These are phyloP conservation scores for Hypsopygia costalis DNA, from an alignment of 2,888 invertebrate genomes.

Conservation along the genomic window DNA sequence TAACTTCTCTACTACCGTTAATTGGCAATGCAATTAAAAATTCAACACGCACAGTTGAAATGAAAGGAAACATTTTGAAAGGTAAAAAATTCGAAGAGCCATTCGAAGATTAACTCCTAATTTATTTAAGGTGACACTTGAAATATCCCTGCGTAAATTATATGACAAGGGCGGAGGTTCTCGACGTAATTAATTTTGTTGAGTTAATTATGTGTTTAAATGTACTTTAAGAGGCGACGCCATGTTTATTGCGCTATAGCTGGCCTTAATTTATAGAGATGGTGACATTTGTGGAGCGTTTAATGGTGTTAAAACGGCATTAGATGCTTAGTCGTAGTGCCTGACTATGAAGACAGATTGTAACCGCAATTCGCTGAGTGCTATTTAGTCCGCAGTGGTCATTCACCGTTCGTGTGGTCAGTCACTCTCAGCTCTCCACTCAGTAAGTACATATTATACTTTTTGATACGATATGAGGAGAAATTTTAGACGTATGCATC, in stretches of 20 bases:
- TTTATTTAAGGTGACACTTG: conserved; percentile 35
- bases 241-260: conserved; percentile 27
- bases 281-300: not conserved
- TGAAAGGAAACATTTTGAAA: conserved; percentile 19
- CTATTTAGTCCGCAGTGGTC: no score
- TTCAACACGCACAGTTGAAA: conserved; percentile 22
- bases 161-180: conserved; percentile 30
- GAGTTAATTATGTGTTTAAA: conserved; percentile 44
- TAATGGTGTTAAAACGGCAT: no score
- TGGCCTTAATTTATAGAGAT: not conserved
- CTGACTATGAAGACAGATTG: no score
- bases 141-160: conserved; percentile 26
- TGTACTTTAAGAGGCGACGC: conserved; percentile 35
- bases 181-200: conserved; percentile 40
- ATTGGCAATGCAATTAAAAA: conserved; percentile 24
- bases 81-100: conserved; percentile 23
- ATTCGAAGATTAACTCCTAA: conserved; percentile 28
- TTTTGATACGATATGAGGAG: no score
- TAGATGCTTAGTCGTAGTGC: no score
- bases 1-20: no score
- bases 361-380: no score
- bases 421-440: no score
- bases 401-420: no score
- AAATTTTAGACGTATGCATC: no score
- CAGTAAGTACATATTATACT: no score